phyloP scores from a whole-genome alignment of 1,140 invertebrate species.

The Sycophila sp. region DNA sequence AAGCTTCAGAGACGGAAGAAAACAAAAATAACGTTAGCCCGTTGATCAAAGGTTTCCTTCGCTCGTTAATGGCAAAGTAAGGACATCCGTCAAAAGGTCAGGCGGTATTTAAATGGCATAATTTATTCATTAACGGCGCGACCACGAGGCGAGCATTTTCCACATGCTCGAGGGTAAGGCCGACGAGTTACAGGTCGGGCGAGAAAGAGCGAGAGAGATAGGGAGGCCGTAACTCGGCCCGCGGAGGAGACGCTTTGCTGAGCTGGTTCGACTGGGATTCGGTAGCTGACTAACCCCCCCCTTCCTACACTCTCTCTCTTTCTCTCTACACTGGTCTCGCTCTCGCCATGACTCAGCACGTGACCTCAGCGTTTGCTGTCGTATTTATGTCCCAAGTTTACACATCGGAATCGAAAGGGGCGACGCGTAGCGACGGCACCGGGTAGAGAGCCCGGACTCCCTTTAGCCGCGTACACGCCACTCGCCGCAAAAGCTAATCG shows the following conservation, averaged over 20 bases:
- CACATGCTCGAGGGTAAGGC: too few species aligned
- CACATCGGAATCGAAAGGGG: conserved; percentile 3
- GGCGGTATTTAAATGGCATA: background rate
- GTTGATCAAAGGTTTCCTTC: too few species aligned
- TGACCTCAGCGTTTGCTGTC: conserved; percentile 6
- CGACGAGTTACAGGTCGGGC: too few species aligned
- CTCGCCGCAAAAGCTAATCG: background rate
- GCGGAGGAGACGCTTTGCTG: conserved; percentile 7
- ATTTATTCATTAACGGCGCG: conserved; percentile 1
- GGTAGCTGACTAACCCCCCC: too few species aligned
- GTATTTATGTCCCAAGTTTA: conserved; percentile 11
- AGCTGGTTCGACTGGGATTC: conserved; percentile 10
- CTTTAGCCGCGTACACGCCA: too few species aligned
- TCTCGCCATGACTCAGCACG: conserved; percentile 1
- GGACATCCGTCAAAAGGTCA: background rate
- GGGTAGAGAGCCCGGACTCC: background rate
- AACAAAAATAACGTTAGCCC: too few species aligned
- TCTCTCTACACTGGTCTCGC: background rate
- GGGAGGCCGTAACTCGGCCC: background rate
- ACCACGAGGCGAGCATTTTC: background rate
- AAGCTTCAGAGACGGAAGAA: too few species aligned
- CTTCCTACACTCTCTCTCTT: too few species aligned
- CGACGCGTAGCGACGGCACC: background rate
- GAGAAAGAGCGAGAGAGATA: background rate
- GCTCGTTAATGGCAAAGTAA: too few species aligned